Base-by-base conservation (phyloP, 2,797 vertebrate genomes). In the Acridotheres tristis region DNA sequence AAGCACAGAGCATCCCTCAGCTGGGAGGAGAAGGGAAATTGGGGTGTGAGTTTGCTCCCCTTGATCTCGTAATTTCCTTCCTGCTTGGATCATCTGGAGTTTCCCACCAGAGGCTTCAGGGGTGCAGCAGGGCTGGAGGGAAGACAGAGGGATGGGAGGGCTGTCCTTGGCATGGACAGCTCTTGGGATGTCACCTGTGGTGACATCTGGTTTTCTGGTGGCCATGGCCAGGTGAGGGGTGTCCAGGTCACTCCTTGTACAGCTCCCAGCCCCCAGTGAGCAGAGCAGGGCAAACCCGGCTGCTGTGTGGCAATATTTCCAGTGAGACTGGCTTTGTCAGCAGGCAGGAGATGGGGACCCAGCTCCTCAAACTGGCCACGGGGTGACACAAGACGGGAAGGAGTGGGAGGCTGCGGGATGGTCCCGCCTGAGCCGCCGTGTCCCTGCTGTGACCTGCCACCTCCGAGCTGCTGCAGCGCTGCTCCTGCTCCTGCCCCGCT, bases 401-500 rank as follows among this genome's bases (percentile, higher is more conserved):
- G 54, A 61, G 76, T 71, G 38, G 85, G 92, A 68, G 62, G 15
- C 13, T 9, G 4, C 8, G 16, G 47, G 69, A 58, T 7, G 50
- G 34, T 19, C 50, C 66, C 77, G 51, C 22, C 69, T 90, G 42
- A 32, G 30, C 55, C 1, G 0, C 63, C 18, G 5, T 82, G 74
- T 85, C 89, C 85, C 43, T 55, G n/a, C 3, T 0, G 7, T 74
- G 91, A 91, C 89, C 78, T 93, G n/a, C 43, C 78, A 73, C 32
- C 77, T 72, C 42, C 54, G 11, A 29, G 50, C 69, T 30, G 61
- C 13, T 50, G 78, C 68, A 50, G 43, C 11, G 62, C 40, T 81
- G 7, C 59, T 38, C 4, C 40, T 81, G 7, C 59, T 38, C 4
- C 73, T 66, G 47, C 32, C 2, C 20, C 1, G 0, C 69, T 20